Percentiles rank a stretch among this genome's conserved stretches.
phyloP scores from a whole-genome alignment of 2,113 vertebrate genomes.

The Cricetomys ansorgei region DNA sequence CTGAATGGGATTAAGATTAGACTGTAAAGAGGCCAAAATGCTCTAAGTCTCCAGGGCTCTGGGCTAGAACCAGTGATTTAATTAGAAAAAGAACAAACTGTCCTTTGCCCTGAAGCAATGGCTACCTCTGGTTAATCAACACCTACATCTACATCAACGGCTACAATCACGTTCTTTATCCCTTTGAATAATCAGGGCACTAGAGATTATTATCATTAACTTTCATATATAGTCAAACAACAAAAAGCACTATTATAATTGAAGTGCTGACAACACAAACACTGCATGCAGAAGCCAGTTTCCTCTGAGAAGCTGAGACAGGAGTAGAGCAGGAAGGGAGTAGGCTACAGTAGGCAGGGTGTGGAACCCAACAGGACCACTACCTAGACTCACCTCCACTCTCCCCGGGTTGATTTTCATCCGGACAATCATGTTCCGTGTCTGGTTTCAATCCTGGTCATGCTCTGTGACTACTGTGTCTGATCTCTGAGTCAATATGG shows the following conservation, averaged over 20 bases:
- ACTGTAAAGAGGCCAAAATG: too few species aligned
- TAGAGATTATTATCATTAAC: background rate
- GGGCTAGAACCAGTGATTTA: too few species aligned
- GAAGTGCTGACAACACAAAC: background rate
- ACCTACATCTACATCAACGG: too few species aligned
- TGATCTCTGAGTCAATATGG: slow-evolving; percentile 52
- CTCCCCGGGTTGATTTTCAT: slow-evolving; percentile 97
- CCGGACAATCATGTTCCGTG: slow-evolving; percentile 96
- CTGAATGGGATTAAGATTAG: too few species aligned
- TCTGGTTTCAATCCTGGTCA: slow-evolving; percentile 96
- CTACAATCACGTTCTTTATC: background rate
- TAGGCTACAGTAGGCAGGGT: background rate
- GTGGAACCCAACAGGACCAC: background rate
- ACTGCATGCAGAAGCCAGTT: background rate
- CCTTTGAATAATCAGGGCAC: background rate
- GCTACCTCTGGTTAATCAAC: too few species aligned
- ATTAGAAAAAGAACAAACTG: too few species aligned
- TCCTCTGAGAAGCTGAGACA: background rate
- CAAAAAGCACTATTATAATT: background rate
- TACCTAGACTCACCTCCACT: slow-evolving; percentile 89
- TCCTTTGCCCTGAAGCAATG: too few species aligned
- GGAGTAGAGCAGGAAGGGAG: background rate
- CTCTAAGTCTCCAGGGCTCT: too few species aligned
- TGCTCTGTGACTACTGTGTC: slow-evolving; percentile 98
- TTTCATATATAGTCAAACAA: background rate